Evolutionary conservation across 2,888 invertebrate genomes (phyloP), one percentile per base, ranked within the genome.

Genomic region (Rhopalosiphum nymphaeae): DNA sequence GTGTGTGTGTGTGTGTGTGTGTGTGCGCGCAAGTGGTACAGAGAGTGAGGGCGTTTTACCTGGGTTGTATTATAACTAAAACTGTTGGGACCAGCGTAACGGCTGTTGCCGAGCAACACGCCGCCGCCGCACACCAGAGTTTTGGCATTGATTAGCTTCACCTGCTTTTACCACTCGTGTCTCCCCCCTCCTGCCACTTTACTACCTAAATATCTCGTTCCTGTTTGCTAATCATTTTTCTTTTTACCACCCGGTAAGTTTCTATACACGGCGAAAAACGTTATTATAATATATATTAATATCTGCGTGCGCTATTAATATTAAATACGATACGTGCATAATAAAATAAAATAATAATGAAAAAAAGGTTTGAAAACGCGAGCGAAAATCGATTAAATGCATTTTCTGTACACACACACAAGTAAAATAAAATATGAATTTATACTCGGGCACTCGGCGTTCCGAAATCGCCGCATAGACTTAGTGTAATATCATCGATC

Each of bases 131-230:
- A 89, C 89, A 78, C 53, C 89, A 93, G 78, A 78, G 89, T 93
- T 93, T 89, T 93, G 93, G 89, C 93, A 93, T 93, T 93, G 93
- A 93, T 93, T 93, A 93, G 93, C 93, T 89, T 93, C 93, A 93
- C 93, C 93, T 93, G 93, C 84, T 92, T 92, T 90, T 89, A 42
- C 56, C 56, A 78, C 44, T n/a, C 46, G 25, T 44, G 29, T 53
- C 53, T 1, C 36, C 29, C 16, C 78, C 53, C 16, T 3, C 56
- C 9, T 53, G 36, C 11, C 42, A 36, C 53, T 25, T n/a, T 16
- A 21, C n/a, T 10, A 53, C 56, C 46, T n/a, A 29, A 21, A 25
- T 21, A 44, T 56, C 26, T 56, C 42, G 61, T 61, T 67, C 42
- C 67, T 53, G 86, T 46, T 42, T 42, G 67, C 67, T 92, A 78